Percentiles rank a stretch among this genome's conserved stretches.
Evolutionary conservation across 2,797 vertebrate species (phyloP).

Genomic region (Enteromius anoplus): DNA sequence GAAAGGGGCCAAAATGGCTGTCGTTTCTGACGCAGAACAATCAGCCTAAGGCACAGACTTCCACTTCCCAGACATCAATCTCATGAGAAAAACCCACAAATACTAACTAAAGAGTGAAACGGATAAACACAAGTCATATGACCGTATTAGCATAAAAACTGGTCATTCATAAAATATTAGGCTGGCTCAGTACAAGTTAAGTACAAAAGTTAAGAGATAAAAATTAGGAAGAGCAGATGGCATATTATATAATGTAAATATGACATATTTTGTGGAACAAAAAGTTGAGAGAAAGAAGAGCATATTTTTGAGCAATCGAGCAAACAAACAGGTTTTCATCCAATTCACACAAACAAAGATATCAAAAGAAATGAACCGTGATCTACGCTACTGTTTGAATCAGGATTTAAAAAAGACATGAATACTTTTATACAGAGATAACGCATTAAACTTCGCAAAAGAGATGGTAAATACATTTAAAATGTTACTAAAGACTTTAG

Average conservation of each 20-base stretch:
- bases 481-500: neutral
- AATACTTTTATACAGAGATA: neutral
- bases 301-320: neutral
- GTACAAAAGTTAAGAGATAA: neutral
- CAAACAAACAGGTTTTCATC: neutral
- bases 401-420: neutral
- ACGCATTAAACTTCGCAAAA: neutral
- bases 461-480: neutral
- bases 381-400: neutral
- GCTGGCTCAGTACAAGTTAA: neutral
- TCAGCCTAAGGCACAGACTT: constrained; percentile 25
- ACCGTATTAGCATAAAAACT: neutral
- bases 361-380: neutral
- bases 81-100: constrained; percentile 8
- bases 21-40: constrained; percentile 39
- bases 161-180: neutral
- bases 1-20: constrained; percentile 48
- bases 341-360: neutral
- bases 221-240: neutral
- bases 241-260: neutral
- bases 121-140: neutral
- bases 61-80: constrained; percentile 18
- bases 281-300: neutral
- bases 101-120: neutral
- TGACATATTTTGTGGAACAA: neutral